Evolutionary conservation across 2,113 vertebrate species (phyloP), one percentile per base, ranked within the genome.

Genomic region (Spea bombifrons): DNA sequence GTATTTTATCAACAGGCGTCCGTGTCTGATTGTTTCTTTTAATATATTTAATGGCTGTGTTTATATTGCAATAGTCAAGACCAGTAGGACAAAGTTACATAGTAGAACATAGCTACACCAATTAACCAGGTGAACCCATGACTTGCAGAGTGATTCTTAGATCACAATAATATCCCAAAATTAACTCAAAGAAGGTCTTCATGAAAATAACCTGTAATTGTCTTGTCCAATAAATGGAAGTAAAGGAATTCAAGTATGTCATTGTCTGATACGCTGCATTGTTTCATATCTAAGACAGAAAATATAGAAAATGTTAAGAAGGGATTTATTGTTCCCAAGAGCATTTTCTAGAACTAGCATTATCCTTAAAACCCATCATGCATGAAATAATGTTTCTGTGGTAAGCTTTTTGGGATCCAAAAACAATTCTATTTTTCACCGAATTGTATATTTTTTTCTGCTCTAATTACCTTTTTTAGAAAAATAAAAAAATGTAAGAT

Each of bases 201-300:
- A 75, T 64, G 7, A 30, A 68, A 76, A 67, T 67, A 55, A 46
- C 43, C 50, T 53, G 43, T 68, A 57, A 67, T 67, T 66, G 74
- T 13, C n/a, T 66, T 64, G 61, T 50, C 47, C 50, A 49, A 61
- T 61, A 47, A 64, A 16, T 78, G 59, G 17, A 17, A 52, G 57
- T 71, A 71, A 5, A 16, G 12, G 7, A 76, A 76, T 47, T 13
- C 73, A 65, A 17, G 47, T 12, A 53, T 66, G 30, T 66, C 63
- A 49, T 48, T n/a, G 45, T 30, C 68, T 78, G 68, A 49, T 17
- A 71, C 64, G n/a, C 53, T 48, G n/a, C n/a, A 75, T 75, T 75
- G 48, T 75, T 75, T 30, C 47, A 66, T 17, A 75, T 16, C n/a
- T 66, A 6, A 65, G 65, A 9, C 6, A 30, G 49, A 53, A 65